Evolutionary conservation across 2,888 invertebrate genomes (phyloP), one percentile per base, ranked within the genome.

Genomic region (Blomia tropicalis): DNA sequence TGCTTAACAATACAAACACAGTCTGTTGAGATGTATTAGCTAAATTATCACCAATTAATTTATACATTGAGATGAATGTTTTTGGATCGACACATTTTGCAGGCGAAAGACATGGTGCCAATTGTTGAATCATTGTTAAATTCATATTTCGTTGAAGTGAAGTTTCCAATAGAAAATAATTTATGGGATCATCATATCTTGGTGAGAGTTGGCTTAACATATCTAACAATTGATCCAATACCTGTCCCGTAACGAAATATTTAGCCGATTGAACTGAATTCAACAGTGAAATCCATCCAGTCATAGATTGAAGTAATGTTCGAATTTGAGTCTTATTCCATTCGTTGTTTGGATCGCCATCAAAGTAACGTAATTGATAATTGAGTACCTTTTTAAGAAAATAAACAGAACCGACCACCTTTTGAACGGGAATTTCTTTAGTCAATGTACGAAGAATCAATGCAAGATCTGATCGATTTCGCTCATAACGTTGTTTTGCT

Each of bases 1-100:
- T 65, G 44, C 65, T 65, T 5, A 65, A 30, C 14, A 65, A 23
- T 14, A 65, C 65, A n/a, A 65, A 65, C 4, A 63, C 36, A 17
- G 59, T 60, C 22, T 65, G 59, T 25, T 58, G 22, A 14, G 65
- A 60, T 2, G 65, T 60, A 22, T 53, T 51, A 3, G 25, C 25
- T 4, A 65, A 36, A 27, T 60, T 63, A 23, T 53, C 17, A 17
- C 63, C 36, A 60, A 65, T 62, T 2, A 65, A 30, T 47, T 47
- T 25, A 43, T 65, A 65, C 65, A 65, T 65, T 23, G 54, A 22
- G 1, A 65, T 41, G 22, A 65, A 65, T 22, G 59, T 54, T 29
- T 59, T n/a, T 4, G 62, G 23, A 2, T 61, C 54, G 3, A 43
- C 11, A 43, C 62, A 62, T 30, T 59, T 53, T 1, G 63, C 58